These are phyloP conservation scores for Tragelaphus buxtoni DNA, from an alignment of 2,113 vertebrate species.

Conservation along the genomic window DNA sequence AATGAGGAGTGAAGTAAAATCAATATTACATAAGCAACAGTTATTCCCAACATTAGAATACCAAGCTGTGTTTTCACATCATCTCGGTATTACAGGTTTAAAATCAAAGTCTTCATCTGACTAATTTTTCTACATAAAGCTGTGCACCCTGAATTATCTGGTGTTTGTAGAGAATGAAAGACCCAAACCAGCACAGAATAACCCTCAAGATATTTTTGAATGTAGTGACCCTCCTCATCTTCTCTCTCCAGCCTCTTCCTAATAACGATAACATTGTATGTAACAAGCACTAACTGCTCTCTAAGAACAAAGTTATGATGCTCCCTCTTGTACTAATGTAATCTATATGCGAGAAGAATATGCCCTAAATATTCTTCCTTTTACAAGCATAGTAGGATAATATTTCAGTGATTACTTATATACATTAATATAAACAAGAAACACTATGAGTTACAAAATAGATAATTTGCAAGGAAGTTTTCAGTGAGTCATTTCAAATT, in stretches of 20 bases:
- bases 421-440: neutral
- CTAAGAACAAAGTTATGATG: neutral
- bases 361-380: neutral
- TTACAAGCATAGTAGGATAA: neutral
- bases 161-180: neutral
- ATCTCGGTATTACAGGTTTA: neutral
- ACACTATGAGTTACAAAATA: neutral
- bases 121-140: neutral
- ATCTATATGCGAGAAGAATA: neutral
- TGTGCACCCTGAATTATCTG: neutral
- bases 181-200: neutral
- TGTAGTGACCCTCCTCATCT: neutral
- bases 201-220: neutral
- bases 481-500: constrained; percentile 67
- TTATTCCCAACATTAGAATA: neutral
- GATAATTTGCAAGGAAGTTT: neutral
- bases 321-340: neutral
- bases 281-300: neutral
- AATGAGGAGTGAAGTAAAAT: neutral
- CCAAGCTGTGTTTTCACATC: neutral
- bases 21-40: neutral
- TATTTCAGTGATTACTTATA: neutral
- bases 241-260: neutral
- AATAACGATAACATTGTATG: neutral
- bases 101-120: constrained; percentile 10